Evolutionary conservation across 1,140 invertebrate genomes (phyloP), one percentile per base, ranked within the genome.

Genomic region (Glossosoma conforme): DNA sequence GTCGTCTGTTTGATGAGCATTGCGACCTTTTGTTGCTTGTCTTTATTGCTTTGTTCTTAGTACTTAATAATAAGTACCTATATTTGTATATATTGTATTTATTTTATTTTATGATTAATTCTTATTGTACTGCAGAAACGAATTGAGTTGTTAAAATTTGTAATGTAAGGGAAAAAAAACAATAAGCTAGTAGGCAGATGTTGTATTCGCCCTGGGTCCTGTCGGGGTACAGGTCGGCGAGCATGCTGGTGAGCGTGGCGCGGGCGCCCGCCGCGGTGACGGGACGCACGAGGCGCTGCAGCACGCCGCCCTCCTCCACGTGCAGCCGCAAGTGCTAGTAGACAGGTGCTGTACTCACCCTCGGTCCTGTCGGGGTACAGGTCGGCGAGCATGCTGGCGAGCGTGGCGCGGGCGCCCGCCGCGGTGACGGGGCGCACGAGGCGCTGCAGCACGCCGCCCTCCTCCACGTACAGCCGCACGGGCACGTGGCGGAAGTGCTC

Each of bases 401-500:
- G 63, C 17, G 83, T 87, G 68, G 86, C 85, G 51, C 82, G 77
- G 60, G 80, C 79, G n/a, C 87, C 86, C 65, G 86, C 80, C 61
- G 81, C 82, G 44, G 79, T 81, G 25, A 85, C 65, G 24, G 89
- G 88, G 60, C 82, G 85, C 8, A 93, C 78, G 48, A 92, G 70
- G 70, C 83, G 82, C 68, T 93, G 89, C 51, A 80, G 72, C 52
- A 84, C 85, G 32, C 84, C 82, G 32, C 84, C 82, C 65, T 88
- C 86, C 62, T 82, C 84, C n/a, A 77, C 75, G 66, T 97, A 95
- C 65, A 91, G 84, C 60, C 91, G 83, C 62, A 93, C 88, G 45
- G 94, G 93, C 80, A 98, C 93, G 68, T 91, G 82, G 70, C 91
- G 92, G 65, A 97, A 97, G 20, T 81, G 78, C 58, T 93, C 88